phyloP scores from a whole-genome alignment of 53 echinoderm and acorn worm genomes.

The Echinometra lucunter region DNA sequence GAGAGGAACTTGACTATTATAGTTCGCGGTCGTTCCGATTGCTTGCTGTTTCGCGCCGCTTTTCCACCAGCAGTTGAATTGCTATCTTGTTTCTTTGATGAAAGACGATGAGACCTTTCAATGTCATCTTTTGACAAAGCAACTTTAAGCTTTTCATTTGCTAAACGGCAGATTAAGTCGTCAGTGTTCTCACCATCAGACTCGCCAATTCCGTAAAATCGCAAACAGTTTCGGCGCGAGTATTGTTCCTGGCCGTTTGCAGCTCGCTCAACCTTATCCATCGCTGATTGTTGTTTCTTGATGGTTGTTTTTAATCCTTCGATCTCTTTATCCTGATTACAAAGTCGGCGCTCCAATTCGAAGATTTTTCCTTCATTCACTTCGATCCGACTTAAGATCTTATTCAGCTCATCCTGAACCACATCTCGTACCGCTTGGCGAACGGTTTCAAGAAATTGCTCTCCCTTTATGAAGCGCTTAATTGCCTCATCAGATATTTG shows the following conservation, averaged over 20 bases:
- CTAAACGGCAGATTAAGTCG: not conserved
- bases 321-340: not conserved
- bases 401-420: not conserved
- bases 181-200: not conserved
- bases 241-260: not conserved
- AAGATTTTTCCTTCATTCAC: slow-evolving; percentile 3
- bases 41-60: too few relatives aligned
- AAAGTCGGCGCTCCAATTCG: not conserved
- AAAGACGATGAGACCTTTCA: not conserved
- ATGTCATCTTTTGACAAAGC: not conserved
- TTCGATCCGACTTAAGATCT: not conserved
- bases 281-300: not conserved
- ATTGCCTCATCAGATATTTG: not conserved
- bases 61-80: too few relatives aligned
- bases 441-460: not conserved
- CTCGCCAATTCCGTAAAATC: not conserved
- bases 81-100: not conserved
- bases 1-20: not conserved
- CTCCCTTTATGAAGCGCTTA: not conserved
- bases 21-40: not conserved
- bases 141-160: not conserved
- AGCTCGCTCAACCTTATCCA: not conserved
- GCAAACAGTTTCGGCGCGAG: not conserved
- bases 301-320: not conserved
- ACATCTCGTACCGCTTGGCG: not conserved